Base-by-base conservation (phyloP, 2,797 vertebrate genomes). In the Streptopelia turtur region DNA sequence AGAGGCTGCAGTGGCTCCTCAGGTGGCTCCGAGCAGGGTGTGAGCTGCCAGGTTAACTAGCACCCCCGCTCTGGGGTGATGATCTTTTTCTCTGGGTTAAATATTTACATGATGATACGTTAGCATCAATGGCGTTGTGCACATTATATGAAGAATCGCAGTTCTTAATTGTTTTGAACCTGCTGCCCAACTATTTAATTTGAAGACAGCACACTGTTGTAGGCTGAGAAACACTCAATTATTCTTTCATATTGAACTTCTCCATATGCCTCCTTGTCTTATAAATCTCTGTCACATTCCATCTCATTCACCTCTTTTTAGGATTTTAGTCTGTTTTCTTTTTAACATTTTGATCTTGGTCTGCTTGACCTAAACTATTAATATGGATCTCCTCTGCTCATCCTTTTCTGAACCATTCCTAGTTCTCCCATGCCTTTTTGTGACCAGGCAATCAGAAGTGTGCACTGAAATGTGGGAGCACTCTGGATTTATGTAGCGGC, bases 41-140 rank as follows among this genome's bases (percentile, higher is more conserved):
- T 43, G 53, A 77, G 35, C 21, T 39, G 15, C 49, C 1, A 1
- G 23, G 14, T 16, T 55, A 13, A 4, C 52, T 53, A 65, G 6
- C 8, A 22, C 7, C 20, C 15, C 23, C 0, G 0, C 13, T 66
- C 16, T 11, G 35, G 11, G 11, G 24, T 35, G 17, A 49, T 33
- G 27, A 33, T 17, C 33, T 70, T 0, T 0, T 33, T 28, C 22
- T 61, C n/a, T 52, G n/a, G 22, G 15, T 60, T 66, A 71, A 56
- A 61, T 45, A 35, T 30, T 55, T 45, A 30, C 31, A 39, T 49
- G 39, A 47, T 71, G 45, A 4, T 52, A 21, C 2, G 5, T 45
- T 39, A 76, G 31, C 49, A 72, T 39, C 41, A 66, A 12, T 61
- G 35, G 28, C 35, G 55, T 23, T 39, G 28, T 16, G 24, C 24